Evolutionary conservation across 2,797 vertebrate species (phyloP).

Genomic region (Neosalanx taihuensis): DNA sequence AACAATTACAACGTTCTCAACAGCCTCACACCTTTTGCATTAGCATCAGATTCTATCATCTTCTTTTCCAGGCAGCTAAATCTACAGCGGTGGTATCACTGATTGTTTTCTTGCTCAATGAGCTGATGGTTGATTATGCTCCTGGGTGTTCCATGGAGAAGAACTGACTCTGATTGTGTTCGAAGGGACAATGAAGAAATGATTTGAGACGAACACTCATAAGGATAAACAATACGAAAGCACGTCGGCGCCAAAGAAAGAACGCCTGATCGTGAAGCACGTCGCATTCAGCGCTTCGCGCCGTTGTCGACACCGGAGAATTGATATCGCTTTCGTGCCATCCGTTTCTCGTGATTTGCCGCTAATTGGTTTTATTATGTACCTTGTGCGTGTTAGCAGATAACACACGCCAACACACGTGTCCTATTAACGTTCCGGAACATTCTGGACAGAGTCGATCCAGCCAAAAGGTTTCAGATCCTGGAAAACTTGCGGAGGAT

Average conservation of each 20-base stretch:
- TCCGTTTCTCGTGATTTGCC: background rate
- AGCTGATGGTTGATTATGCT: background rate
- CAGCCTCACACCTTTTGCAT: constrained; percentile 16
- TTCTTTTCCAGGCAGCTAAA: constrained; percentile 2
- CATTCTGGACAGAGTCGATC: background rate
- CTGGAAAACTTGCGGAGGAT: background rate
- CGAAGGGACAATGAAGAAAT: constrained; percentile 14
- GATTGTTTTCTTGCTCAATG: constrained; percentile 20
- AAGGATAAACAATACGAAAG: background rate
- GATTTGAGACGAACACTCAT: constrained; percentile 5
- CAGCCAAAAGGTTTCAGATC: background rate
- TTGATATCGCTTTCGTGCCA: background rate
- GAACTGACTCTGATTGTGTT: constrained; percentile 5
- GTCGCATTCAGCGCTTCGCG: too few relatives aligned
- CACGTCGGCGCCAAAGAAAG: too few relatives aligned
- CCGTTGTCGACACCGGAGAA: background rate
- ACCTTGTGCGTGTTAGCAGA: background rate
- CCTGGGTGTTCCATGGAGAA: background rate
- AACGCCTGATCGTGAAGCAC: background rate
- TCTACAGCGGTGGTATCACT: constrained; percentile 38
- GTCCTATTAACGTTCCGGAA: background rate
- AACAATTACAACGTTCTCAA: constrained; percentile 44
- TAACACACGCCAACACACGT: background rate
- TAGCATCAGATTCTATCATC: background rate
- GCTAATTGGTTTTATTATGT: background rate